Conservation (phyloP, 2,888 invertebrate species). For the Oithona nana region DNA sequence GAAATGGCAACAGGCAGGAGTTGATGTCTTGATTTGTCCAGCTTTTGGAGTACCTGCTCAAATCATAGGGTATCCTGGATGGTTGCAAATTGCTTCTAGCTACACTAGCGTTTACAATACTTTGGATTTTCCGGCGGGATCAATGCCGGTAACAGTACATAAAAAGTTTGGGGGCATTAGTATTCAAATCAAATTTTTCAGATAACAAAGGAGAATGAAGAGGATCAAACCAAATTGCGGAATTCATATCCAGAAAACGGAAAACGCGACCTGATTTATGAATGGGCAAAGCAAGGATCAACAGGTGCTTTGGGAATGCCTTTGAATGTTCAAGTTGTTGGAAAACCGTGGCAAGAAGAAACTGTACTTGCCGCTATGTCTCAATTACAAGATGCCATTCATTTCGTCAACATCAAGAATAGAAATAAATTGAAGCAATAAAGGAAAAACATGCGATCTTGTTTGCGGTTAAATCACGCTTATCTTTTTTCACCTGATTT, state of each 20-base stretch:
- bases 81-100: neutral
- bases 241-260: neutral
- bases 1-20: neutral
- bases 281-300: conserved; percentile 14
- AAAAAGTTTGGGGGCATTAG: neutral
- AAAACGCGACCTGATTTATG: conserved; percentile 9
- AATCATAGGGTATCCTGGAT: neutral
- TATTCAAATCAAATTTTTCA: neutral
- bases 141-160: neutral
- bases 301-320: neutral
- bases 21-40: neutral
- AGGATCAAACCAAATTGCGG: neutral
- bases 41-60: neutral
- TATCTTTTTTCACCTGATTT: no score
- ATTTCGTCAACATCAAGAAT: no score
- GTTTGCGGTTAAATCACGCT: no score
- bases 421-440: no score
- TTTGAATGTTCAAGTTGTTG: conserved; percentile 1
- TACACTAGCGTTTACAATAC: neutral
- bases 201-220: neutral
- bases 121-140: neutral
- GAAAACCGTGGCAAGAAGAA: neutral
- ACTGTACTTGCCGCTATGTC: neutral
- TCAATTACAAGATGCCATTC: neutral
- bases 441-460: no score